Conservation (phyloP, 2,113 vertebrate species). For the Proterorhinus semilunaris region DNA sequence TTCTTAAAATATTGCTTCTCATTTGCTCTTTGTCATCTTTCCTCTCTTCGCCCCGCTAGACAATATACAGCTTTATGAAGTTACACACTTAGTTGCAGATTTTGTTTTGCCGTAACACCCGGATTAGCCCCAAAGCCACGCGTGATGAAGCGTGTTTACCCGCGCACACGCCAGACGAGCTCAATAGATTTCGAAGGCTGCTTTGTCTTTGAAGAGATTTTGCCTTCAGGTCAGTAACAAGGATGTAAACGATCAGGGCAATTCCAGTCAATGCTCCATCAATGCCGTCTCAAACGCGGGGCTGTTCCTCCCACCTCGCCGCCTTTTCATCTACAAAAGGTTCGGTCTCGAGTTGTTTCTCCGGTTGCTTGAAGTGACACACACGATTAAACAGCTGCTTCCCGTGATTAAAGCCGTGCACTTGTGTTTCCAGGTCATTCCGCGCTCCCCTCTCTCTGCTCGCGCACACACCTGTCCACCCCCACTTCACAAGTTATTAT, state of each 20-base stretch:
- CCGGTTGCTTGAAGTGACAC: constrained; percentile 62
- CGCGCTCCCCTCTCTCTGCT: constrained; percentile 16
- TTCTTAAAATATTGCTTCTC: too few species aligned
- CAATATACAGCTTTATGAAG: not conserved
- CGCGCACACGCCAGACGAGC: not conserved
- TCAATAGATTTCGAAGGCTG: not conserved
- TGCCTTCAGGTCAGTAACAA: constrained; percentile 28
- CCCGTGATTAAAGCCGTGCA: constrained; percentile 62
- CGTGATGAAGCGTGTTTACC: not conserved
- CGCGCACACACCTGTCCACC: constrained; percentile 41
- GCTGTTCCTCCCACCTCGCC: constrained; percentile 23
- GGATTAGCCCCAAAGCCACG: constrained; percentile 8
- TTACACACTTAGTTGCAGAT: not conserved
- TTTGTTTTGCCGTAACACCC: constrained; percentile 5
- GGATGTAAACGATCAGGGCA: constrained; percentile 29
- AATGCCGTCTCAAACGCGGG: constrained; percentile 29
- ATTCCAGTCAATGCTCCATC: constrained; percentile 30
- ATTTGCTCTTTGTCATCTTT: too few species aligned
- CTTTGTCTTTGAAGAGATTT: not conserved
- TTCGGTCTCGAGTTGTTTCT: constrained; percentile 43
- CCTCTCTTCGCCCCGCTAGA: too few species aligned
- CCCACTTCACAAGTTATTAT: constrained; percentile 15
- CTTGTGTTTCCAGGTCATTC: constrained; percentile 51
- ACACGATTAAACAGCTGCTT: constrained; percentile 66
- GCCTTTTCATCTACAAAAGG: constrained; percentile 59